These are phyloP conservation scores for Alca torda DNA, from an alignment of 2,797 vertebrate genomes.

Conservation along the genomic window DNA sequence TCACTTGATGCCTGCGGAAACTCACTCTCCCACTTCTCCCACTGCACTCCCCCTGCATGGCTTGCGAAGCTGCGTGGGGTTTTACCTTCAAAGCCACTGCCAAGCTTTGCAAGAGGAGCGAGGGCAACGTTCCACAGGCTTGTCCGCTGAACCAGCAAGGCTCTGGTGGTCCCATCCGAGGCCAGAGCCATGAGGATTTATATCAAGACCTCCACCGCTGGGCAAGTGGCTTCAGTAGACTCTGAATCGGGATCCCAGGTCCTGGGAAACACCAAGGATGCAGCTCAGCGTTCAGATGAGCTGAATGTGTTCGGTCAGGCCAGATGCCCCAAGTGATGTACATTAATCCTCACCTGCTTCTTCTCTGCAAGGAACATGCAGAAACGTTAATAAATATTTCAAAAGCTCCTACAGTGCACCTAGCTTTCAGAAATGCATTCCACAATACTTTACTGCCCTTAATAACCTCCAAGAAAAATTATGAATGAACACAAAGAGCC, in stretches of 20 bases:
- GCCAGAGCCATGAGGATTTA: background rate
- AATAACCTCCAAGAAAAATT: background rate
- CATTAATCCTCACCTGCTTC: background rate
- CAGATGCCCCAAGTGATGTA: background rate
- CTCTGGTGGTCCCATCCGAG: background rate
- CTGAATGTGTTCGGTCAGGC: background rate
- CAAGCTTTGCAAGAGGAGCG: background rate
- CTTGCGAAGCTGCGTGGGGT: rapidly evolving
- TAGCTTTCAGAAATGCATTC: background rate
- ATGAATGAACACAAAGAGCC: slow-evolving; percentile 11
- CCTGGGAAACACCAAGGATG: background rate
- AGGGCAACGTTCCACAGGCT: background rate
- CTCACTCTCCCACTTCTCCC: background rate
- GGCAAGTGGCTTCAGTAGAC: background rate
- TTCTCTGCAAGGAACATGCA: background rate
- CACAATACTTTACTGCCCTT: background rate
- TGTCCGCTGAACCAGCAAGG: background rate
- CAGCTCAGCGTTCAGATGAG: background rate
- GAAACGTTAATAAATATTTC: slow-evolving; percentile 29
- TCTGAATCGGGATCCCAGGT: background rate
- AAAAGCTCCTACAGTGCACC: background rate
- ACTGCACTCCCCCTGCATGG: background rate
- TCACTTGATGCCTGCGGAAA: background rate
- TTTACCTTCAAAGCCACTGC: background rate
- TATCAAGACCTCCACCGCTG: background rate